Conservation (phyloP, 1,140 invertebrate genomes). For the Lethocerus indicus region DNA sequence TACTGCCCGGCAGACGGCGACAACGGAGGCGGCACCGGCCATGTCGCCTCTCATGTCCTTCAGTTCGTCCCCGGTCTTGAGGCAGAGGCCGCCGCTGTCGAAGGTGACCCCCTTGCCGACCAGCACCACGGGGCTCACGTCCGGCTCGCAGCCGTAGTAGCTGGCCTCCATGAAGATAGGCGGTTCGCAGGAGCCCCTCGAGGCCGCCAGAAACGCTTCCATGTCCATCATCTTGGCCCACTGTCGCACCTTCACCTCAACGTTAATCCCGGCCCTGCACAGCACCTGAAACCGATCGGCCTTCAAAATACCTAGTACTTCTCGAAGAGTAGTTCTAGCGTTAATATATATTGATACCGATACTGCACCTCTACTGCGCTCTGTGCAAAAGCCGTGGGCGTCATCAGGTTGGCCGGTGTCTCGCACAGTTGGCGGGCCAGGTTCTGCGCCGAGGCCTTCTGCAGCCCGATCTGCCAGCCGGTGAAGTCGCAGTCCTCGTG, state of each 20-base stretch:
- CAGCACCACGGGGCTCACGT: slow-evolving; percentile 25
- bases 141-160: slow-evolving; percentile 28
- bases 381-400: slow-evolving; percentile 38
- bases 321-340: too few species aligned
- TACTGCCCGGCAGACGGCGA: slow-evolving; percentile 32
- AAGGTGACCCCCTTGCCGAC: slow-evolving; percentile 45
- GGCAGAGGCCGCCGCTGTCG: slow-evolving; percentile 45
- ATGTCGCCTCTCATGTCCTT: slow-evolving; percentile 46
- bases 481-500: slow-evolving; percentile 24
- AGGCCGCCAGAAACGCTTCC: slow-evolving; percentile 40
- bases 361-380: slow-evolving; percentile 28
- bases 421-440: slow-evolving; percentile 40
- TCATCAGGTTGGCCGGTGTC: slow-evolving; percentile 44
- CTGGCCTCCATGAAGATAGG: slow-evolving; percentile 40
- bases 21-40: slow-evolving; percentile 45
- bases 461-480: slow-evolving; percentile 35
- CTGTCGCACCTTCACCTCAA: slow-evolving; percentile 29
- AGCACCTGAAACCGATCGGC: too few species aligned
- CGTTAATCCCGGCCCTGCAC: slow-evolving; percentile 28
- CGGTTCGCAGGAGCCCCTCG: slow-evolving; percentile 40
- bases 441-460: slow-evolving; percentile 42
- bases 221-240: slow-evolving; percentile 43
- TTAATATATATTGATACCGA: too few species aligned
- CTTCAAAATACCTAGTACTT: too few species aligned
- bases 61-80: slow-evolving; percentile 38